Conservation (phyloP, 1,140 invertebrate species). For the Lerema accius region DNA sequence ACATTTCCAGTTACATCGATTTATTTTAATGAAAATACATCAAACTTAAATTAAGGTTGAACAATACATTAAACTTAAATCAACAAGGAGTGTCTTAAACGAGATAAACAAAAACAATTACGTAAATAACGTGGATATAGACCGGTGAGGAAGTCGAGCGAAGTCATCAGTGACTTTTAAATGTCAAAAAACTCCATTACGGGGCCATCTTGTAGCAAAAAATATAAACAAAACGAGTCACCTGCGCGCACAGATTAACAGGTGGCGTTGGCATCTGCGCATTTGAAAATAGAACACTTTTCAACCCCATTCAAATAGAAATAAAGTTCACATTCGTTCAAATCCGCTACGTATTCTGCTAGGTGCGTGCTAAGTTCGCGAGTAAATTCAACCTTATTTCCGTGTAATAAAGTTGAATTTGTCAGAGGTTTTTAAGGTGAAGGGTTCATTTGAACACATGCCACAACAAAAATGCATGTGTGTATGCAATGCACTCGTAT, state of each 20-base stretch:
- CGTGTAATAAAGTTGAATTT: background rate
- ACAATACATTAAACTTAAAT: background rate
- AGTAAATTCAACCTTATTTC: background rate
- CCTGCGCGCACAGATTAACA: constrained; percentile 57
- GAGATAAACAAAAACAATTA: constrained; percentile 19
- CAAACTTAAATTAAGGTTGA: background rate
- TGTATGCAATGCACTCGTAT: constrained; percentile 19
- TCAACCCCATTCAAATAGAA: constrained; percentile 8
- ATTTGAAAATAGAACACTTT: background rate
- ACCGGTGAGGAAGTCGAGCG: constrained; percentile 6
- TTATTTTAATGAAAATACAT: background rate
- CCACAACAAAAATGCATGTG: constrained; percentile 21
- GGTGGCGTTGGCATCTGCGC: constrained; percentile 48
- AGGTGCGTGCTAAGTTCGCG: background rate
- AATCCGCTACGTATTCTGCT: background rate
- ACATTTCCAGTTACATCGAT: background rate
- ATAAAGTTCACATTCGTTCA: constrained; percentile 21
- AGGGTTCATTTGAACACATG: constrained; percentile 22
- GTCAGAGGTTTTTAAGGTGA: background rate
- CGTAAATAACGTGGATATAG: constrained; percentile 10
- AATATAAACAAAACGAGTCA: constrained; percentile 50
- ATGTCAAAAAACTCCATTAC: constrained; percentile 32
- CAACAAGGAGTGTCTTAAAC: background rate
- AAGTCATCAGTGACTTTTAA: constrained; percentile 32
- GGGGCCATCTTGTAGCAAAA: constrained; percentile 35